These are phyloP conservation scores for Hylaeus anthracinus DNA, from an alignment of 1,140 invertebrate genomes.

Conservation along the genomic window DNA sequence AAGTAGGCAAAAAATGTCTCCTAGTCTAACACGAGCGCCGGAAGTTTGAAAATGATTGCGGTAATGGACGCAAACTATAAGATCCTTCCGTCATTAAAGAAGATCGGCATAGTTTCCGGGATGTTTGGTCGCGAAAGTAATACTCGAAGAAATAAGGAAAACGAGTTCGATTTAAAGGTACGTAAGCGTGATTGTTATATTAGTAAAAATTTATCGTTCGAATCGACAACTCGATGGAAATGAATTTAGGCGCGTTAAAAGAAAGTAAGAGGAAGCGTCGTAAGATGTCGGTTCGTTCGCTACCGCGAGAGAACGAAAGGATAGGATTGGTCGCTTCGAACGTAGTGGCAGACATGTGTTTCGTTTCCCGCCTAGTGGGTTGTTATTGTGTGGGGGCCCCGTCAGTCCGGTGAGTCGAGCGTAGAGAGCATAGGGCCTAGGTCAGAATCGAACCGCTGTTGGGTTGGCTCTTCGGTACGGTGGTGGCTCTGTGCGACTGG, in stretches of 20 bases:
- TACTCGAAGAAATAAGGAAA: background rate
- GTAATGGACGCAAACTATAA: conserved; percentile 20
- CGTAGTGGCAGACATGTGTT: conserved; percentile 75
- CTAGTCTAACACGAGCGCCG: conserved; percentile 34
- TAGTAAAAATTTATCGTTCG: background rate
- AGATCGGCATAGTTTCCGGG: background rate
- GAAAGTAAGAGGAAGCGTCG: background rate
- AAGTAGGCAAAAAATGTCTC: conserved; percentile 5
- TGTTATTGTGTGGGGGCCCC: conserved; percentile 69
- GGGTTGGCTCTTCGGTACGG: conserved; percentile 65
- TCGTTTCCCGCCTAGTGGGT: conserved; percentile 68
- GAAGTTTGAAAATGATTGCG: conserved; percentile 26
- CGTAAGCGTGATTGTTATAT: no score
- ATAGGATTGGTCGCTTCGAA: conserved; percentile 73
- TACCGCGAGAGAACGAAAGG: conserved; percentile 5
- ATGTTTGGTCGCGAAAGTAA: background rate
- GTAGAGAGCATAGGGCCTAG: conserved; percentile 65
- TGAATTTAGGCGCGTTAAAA: conserved; percentile 42
- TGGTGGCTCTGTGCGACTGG: conserved; percentile 71
- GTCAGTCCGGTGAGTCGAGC: conserved; percentile 63
- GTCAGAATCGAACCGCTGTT: conserved; percentile 73
- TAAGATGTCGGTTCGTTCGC: conserved; percentile 34
- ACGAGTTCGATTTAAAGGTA: background rate
- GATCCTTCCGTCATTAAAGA: background rate
- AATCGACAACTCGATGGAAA: background rate